phyloP scores from a whole-genome alignment of 1,140 invertebrate species.

The Conopomorpha cramerella region DNA sequence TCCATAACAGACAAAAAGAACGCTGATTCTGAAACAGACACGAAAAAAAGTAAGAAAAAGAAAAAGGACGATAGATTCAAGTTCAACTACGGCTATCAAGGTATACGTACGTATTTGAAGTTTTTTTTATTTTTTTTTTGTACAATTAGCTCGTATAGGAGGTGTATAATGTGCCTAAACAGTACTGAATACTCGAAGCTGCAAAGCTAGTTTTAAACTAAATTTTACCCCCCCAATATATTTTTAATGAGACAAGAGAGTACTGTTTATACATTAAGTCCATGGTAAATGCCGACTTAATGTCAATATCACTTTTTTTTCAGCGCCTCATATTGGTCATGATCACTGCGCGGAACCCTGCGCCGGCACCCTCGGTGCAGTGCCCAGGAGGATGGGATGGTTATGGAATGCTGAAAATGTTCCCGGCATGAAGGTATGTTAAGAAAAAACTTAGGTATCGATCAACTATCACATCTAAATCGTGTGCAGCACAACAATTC shows the following conservation, averaged over 20 bases:
- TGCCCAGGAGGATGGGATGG: constrained; percentile 48
- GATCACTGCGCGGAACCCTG: constrained; percentile 35
- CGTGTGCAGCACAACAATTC: too few species aligned
- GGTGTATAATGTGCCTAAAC: too few species aligned
- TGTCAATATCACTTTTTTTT: too few species aligned
- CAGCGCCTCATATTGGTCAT: constrained; percentile 45
- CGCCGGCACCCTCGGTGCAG: constrained; percentile 24
- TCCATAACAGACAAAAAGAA: constrained; percentile 12
- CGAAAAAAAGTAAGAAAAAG: constrained; percentile 29
- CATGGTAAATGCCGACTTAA: not conserved
- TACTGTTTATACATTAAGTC: not conserved
- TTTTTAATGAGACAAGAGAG: not conserved
- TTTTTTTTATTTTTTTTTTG: constrained; percentile 9
- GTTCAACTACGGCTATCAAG: constrained; percentile 47
- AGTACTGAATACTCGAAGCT: too few species aligned
- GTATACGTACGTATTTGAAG: constrained; percentile 43
- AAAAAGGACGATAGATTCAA: constrained; percentile 37
- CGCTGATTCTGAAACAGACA: constrained; percentile 33
- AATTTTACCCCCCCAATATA: constrained; percentile 2
- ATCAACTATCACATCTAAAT: too few species aligned
- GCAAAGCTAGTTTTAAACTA: too few species aligned
- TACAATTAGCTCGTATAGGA: too few species aligned
- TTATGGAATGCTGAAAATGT: constrained; percentile 41
- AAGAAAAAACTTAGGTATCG: too few species aligned
- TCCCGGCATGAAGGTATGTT: constrained; percentile 37